Percentiles rank a stretch among this genome's conserved stretches.
Evolutionary conservation across 2,113 vertebrate genomes (phyloP).

Genomic region (Hippocampus barbouri): DNA sequence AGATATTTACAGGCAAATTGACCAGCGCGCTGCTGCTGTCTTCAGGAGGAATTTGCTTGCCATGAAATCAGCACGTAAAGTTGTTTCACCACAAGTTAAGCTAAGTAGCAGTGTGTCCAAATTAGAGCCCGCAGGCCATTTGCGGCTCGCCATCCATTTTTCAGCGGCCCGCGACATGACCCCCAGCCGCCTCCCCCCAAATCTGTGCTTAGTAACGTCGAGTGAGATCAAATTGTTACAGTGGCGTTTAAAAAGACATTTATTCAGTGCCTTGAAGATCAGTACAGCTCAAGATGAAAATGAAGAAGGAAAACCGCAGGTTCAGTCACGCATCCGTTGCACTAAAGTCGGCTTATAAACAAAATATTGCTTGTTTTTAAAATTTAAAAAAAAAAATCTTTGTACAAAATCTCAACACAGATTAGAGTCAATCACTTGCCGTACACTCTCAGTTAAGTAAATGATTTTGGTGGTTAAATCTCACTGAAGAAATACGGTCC

Average conservation of each 20-base stretch:
- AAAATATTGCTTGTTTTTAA: constrained; percentile 18
- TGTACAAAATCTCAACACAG: constrained; percentile 28
- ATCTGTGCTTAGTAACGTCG: too few species aligned
- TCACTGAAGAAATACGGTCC: constrained; percentile 8
- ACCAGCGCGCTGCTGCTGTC: background rate
- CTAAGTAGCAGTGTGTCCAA: too few species aligned
- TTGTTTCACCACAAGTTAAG: background rate
- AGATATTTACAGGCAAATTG: constrained; percentile 4
- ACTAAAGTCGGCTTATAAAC: constrained; percentile 32
- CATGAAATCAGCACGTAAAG: background rate
- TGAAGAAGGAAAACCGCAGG: constrained; percentile 53
- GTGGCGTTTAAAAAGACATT: constrained; percentile 61
- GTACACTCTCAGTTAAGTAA: constrained; percentile 22
- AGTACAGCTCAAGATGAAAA: constrained; percentile 52
- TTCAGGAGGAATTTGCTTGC: background rate
- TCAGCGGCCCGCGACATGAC: too few species aligned
- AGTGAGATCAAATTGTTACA: background rate
- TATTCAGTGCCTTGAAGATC: constrained; percentile 76
- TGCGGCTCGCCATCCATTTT: too few species aligned
- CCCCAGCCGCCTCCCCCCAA: too few species aligned
- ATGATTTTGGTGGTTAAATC: background rate
- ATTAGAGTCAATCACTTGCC: constrained; percentile 53
- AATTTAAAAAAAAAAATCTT: background rate
- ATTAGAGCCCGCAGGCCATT: too few species aligned
- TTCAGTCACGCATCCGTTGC: constrained; percentile 50